Base-by-base conservation (phyloP, 2,888 invertebrate species). In the Diaphora mendica region DNA sequence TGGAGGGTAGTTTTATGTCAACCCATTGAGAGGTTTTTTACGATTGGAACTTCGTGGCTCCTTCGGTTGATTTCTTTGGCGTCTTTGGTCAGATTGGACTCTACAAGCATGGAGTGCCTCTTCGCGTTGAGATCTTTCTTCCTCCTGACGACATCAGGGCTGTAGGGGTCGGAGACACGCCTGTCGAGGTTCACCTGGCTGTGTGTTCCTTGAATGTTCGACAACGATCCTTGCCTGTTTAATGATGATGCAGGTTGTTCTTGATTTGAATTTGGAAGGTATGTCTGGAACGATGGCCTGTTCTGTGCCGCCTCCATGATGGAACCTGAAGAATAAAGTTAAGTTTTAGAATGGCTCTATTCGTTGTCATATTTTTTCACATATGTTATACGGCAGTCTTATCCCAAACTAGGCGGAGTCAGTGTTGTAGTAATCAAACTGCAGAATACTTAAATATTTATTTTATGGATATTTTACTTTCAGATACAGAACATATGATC, bases 221-320 rank as follows among this genome's bases (percentile, higher is more conserved):
- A 87, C 77, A 93, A 90, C 0, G 93, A 91, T 7, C 92, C 88
- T 74, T 92, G 93, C 64, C 92, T 88, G 59, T 92, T 91, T 0
- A 92, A 74, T 2, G 91, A 90, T 15, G 90, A 87, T 17, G 90
- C 68, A 4, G 90, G 88, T 23, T 88, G 88, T 26, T 94, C 93
- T 65, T 88, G 89, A 9, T 84, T 89, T 73, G 90, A 74, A 77
- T 89, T 94, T 9, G 95, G 94, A 11, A 96, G 87, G 85, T 96
- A 96, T 0, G 96, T 95, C 85, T 96, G 96, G 91, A 96, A 96
- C 42, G 96, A 92, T 20, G 96, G 95, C 72, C 95, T 87, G 83
- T 97, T 97, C 86, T 97, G 97, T 20, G 97, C 96, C 9, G 97
- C 97, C 86, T 97, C 97, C 93, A 97, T 97, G 85, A 97, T 97